Base-by-base conservation (phyloP, 2,888 invertebrate genomes). In the Gryllus longicercus region DNA sequence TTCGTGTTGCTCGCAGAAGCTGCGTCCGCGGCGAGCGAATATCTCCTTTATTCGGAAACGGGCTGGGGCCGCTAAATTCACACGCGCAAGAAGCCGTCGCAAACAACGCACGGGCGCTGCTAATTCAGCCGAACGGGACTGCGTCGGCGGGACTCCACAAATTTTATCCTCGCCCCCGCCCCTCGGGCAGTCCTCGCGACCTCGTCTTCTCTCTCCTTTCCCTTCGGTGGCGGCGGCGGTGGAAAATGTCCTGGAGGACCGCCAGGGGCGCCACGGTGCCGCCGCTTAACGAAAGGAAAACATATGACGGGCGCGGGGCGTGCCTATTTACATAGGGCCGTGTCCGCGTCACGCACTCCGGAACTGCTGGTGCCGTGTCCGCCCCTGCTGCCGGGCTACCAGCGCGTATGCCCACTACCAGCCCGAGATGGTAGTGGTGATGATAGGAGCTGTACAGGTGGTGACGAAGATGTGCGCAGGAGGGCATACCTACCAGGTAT, bases 201-300 rank as follows among this genome's bases (percentile, higher is more conserved):
- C 38, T 5, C 8, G 8, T 38, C 38, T 5, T 38, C 38, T 38
- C 38, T 38, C 38, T 8, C 38, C 8, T 38, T 38, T 38, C 38
- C 10, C 16, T 1, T 63, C 16, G 8, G 8, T 14, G 63, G 63
- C 16, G 63, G 16, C 63, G n/a, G 63, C 4, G 63, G n/a, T 14
- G 63, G 63, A 63, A 63, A n/a, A 63, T 12, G n/a, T 63, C n/a
- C 63, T 63, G 63, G 63, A 63, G 63, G 16, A 5, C 16, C n/a
- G 63, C 63, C 63, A 63, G n/a, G 63, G 63, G n/a, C 63, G 63
- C 63, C 63, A n/a, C 14, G 3, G 63, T 4, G 63, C n/a, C 63
- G 63, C 63, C 63, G 63, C 63, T 63, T 63, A 63, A 63, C 63
- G 63, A 63, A 63, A 63, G 63, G 63, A 63, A 63, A 63, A 63